Conservation (phyloP, 23 tunicate species). For the Oikopleura vanhoeffeni region DNA sequence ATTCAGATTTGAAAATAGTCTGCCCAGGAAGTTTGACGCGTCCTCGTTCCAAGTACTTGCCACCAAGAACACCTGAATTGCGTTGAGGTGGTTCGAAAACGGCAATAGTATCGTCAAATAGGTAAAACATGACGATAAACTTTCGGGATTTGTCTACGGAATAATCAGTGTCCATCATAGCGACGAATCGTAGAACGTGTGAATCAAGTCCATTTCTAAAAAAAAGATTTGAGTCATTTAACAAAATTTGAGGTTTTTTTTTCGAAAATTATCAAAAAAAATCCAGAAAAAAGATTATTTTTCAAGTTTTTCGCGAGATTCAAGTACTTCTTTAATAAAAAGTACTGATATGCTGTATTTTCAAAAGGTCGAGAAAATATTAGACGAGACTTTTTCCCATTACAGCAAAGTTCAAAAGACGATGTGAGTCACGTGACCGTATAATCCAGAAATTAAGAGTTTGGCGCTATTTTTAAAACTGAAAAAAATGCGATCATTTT, state of each 20-base stretch:
- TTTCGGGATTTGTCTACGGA: constrained; percentile 68
- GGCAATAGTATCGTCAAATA: constrained; percentile 81
- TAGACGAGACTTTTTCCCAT: too few species aligned
- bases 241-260: too few species aligned
- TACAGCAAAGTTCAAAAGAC: too few species aligned
- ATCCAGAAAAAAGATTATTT: too few species aligned
- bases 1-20: constrained; percentile 37
- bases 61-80: constrained; percentile 86
- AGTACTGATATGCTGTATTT: too few species aligned
- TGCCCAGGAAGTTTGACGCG: constrained; percentile 63
- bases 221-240: too few species aligned
- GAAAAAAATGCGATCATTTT: not conserved
- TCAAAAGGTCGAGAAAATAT: too few species aligned
- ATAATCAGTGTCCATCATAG: constrained; percentile 66
- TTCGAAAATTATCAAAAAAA: too few species aligned
- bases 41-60: constrained; percentile 69
- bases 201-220: constrained; percentile 69
- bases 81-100: constrained; percentile 90
- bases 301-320: too few species aligned
- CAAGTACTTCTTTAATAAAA: too few species aligned
- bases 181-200: constrained; percentile 66
- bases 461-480: not conserved
- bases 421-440: too few species aligned
- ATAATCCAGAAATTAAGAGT: not conserved
- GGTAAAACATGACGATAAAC: constrained; percentile 66